A percentile compares a stretch with the other conserved stretches of the same genome.
Evolutionary conservation across 2,113 vertebrate species (phyloP).

Genomic region (Cnemophilus loriae): DNA sequence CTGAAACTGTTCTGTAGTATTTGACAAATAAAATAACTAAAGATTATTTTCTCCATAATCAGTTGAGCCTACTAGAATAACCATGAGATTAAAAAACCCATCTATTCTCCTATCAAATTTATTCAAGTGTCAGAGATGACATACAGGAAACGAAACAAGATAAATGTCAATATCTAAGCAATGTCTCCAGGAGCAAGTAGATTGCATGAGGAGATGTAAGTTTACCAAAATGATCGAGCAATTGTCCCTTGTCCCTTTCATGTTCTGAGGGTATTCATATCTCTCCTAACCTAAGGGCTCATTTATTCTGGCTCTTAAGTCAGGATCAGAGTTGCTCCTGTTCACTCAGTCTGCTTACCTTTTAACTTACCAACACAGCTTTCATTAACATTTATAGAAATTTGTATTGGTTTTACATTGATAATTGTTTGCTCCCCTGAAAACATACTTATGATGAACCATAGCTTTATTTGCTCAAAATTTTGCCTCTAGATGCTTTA

Average conservation of each 20-base stretch:
- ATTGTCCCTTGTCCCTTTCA: background rate
- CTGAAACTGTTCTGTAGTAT: background rate
- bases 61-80: background rate
- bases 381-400: background rate
- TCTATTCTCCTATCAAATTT: conserved; percentile 24
- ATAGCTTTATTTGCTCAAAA: background rate
- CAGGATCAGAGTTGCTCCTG: background rate
- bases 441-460: background rate
- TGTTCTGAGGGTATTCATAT: background rate
- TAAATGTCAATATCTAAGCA: background rate
- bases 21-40: background rate
- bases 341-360: background rate
- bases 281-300: background rate
- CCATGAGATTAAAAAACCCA: background rate
- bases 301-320: background rate
- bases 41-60: background rate
- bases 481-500: background rate
- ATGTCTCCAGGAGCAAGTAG: background rate
- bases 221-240: background rate
- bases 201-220: background rate
- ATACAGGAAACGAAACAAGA: conserved; percentile 54
- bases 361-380: background rate
- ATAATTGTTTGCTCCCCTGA: background rate
- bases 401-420: background rate
- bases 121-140: conserved; percentile 50